Conservation (phyloP, 2,113 vertebrate species). For the Neodontobutis hainanensis region DNA sequence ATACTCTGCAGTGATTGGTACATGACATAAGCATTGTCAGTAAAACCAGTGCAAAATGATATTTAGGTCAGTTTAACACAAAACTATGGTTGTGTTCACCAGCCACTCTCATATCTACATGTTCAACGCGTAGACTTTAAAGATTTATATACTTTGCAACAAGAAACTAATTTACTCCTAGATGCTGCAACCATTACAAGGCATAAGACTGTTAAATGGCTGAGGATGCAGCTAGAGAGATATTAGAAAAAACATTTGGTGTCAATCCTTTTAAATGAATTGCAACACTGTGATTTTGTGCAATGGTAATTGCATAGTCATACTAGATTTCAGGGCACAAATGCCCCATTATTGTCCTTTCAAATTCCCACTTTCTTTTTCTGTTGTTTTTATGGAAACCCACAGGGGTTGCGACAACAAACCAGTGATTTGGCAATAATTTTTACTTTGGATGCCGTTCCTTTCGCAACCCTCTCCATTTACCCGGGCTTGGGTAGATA, state of each 20-base stretch:
- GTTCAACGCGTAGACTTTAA: neutral
- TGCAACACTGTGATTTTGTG: conserved; percentile 50
- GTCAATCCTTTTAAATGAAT: conserved; percentile 36
- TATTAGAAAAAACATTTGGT: conserved; percentile 16
- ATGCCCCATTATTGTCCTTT: conserved; percentile 48
- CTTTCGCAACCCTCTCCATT: too few relatives aligned
- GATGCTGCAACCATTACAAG: neutral
- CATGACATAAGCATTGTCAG: conserved; percentile 1
- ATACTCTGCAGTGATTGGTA: conserved; percentile 11
- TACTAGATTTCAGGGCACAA: conserved; percentile 43
- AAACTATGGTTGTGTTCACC: conserved; percentile 19
- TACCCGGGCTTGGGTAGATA: too few relatives aligned
- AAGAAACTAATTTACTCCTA: conserved; percentile 13
- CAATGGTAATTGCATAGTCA: conserved; percentile 68
- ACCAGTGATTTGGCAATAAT: too few relatives aligned
- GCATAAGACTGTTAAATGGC: conserved; percentile 35
- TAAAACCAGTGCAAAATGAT: neutral
- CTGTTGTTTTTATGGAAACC: conserved; percentile 49
- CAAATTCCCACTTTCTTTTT: conserved; percentile 18
- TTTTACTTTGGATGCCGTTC: too few relatives aligned
- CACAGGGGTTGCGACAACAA: too few relatives aligned
- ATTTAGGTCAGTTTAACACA: conserved; percentile 22
- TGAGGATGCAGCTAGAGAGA: conserved; percentile 18
- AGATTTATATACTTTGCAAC: conserved; percentile 5
- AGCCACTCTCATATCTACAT: neutral